Base-by-base conservation (phyloP, 92 coral and sea anemone species). In the Ricordea florida region DNA sequence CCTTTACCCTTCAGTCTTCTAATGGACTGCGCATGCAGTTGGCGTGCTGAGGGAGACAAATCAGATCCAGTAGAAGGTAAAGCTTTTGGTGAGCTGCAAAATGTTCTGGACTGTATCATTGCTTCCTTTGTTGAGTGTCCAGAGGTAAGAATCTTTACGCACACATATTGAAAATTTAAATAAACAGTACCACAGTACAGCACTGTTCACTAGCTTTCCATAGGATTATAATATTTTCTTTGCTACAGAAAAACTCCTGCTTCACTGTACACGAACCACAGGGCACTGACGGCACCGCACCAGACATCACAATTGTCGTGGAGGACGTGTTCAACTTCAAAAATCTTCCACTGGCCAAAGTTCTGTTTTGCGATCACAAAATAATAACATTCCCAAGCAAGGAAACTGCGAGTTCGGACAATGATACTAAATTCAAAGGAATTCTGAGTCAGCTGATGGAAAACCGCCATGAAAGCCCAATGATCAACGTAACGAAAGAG, bases 331-430 rank as follows among this genome's bases (percentile, higher is more conserved):
- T 34, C 62, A 50, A 26, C 38, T 62, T 25, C 18, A 35, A 37
- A 24, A 47, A 69, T 11, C 62, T 51, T 25, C 76, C 76, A 6
- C 62, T 69, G 51, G 62, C 49, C 62, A 69, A 69, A 18, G 51
- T 69, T 48, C 18, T 69, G 6, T 69, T 69, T 26, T 51, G 76
- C 38, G 76, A 69, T 26, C 76, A 69, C 30, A 69, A 62, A n/a
- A 62, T 33, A 2, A 36, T 28, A 15, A 18, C 62, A 8, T 49
- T 69, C 28, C 76, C 62, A 34, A 34, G 25, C 3, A 8, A 35
- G 21, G 63, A 34, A 15, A 38, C 14, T 26, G 10, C 27, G 52
- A 25, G 37, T 25, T 34, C 37, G 26, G 2, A n/a, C n/a, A 51
- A 7, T 21, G 18, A 47, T 49, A 7, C 36, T n/a, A 51, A 51